A percentile compares a stretch with the other conserved stretches of the same genome.
Evolutionary conservation across 2,888 invertebrate genomes (phyloP).

Genomic region (Ypsolopha scabrella): DNA sequence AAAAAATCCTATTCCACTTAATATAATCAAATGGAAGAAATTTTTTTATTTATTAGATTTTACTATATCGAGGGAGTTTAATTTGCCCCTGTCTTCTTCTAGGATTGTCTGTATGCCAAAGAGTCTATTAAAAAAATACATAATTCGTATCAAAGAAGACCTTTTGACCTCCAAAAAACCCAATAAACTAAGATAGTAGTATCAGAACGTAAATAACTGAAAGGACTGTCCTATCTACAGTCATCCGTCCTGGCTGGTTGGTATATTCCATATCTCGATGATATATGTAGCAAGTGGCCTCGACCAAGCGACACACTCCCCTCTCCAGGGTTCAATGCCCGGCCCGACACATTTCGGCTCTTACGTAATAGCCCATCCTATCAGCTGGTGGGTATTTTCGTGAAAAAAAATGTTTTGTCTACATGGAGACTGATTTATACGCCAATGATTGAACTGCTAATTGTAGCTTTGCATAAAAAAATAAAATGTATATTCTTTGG

Average conservation of each 20-base stretch:
- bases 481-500: no score
- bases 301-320: conserved; percentile 66
- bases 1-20: no score
- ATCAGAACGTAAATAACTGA: neutral
- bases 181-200: neutral
- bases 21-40: no score
- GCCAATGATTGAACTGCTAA: neutral
- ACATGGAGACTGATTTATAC: neutral
- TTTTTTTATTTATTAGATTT: no score
- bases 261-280: conserved; percentile 29
- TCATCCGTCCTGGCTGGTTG: neutral
- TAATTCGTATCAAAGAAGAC: no score
- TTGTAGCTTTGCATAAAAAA: no score
- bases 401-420: neutral
- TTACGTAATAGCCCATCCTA: conserved; percentile 29
- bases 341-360: conserved; percentile 39
- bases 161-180: no score
- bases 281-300: conserved; percentile 47
- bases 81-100: no score
- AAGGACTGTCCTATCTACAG: neutral
- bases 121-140: no score
- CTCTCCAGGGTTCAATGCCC: conserved; percentile 41
- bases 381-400: neutral
- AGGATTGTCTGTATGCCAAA: no score
- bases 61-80: no score